A percentile compares a stretch with the other conserved stretches of the same genome.
phyloP scores from a whole-genome alignment of 1,140 invertebrate species.

The Temnothorax longispinosus region DNA sequence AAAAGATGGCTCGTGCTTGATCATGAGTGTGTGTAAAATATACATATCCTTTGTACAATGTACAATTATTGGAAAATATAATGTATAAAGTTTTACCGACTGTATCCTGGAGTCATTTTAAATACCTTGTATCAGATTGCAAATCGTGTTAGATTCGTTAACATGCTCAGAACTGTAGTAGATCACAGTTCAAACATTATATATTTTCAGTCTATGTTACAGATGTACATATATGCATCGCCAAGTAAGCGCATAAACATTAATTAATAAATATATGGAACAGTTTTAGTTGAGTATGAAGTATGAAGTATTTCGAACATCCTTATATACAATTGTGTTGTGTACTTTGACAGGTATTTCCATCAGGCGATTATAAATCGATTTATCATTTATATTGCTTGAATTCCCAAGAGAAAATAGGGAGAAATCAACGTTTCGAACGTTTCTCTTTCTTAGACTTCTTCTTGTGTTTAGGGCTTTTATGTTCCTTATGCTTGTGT shows the following conservation, averaged over 20 bases:
- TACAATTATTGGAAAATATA: conserved; percentile 33
- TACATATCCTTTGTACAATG: conserved; percentile 37
- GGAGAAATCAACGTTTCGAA: not conserved
- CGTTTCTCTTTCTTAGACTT: conserved; percentile 81
- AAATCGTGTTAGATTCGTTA: not conserved
- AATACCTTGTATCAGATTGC: not conserved
- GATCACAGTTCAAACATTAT: not conserved
- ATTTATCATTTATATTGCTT: not conserved
- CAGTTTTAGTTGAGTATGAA: not conserved
- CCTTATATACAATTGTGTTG: conserved; percentile 4
- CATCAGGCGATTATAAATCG: not conserved
- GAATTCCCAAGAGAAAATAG: not conserved
- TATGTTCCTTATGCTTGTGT: conserved; percentile 83
- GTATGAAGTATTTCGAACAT: not conserved
- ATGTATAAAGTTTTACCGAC: not conserved
- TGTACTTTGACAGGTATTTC: not conserved
- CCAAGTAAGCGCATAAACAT: not conserved
- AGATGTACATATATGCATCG: not conserved
- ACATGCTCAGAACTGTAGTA: not conserved
- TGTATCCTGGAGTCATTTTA: not conserved
- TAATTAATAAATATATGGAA: not conserved
- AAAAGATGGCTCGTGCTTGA: conserved; percentile 14
- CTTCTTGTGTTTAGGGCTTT: conserved; percentile 68
- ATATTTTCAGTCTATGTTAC: conserved; percentile 37
- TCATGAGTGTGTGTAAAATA: conserved; percentile 14